Base-by-base conservation (phyloP, 2,113 vertebrate species). In the Montifringilla adamsi region DNA sequence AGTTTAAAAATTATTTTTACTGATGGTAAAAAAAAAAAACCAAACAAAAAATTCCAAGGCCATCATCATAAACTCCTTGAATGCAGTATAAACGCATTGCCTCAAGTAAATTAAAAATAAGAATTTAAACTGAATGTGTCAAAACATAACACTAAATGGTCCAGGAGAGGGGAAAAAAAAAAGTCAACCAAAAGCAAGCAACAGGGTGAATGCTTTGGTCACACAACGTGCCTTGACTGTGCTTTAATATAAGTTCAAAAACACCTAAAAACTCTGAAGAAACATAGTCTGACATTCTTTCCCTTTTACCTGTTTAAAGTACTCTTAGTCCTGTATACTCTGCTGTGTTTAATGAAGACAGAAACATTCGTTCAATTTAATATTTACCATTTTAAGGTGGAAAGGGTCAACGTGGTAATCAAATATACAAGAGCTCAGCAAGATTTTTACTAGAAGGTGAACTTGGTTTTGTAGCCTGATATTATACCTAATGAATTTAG, bases 21-120 rank as follows among this genome's bases (percentile, higher is more conserved):
- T 49, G 24, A 35, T 20, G 28, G 15, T 11, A 37, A 75, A 74
- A n/a, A 49, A 62, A 58, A 22, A 7, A 37, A 37, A 37, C 35
- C 4, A 1, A 4, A 12, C 22, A 1, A n/a, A 46, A 39, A 22
- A 6, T 2, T 3, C 11, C 21, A 63, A 80, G 30, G 21, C 7
- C 16, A 35, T 11, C 7, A 47, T 20, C 33, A 89, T 49, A 55
- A 81, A 77, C 18, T 74, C 84, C 70, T 39, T 21, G 50, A 89
- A 70, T 0, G 16, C 4, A 37, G 26, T 20, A 39, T 31, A 47
- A 69, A 85, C 2, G 13, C 1, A 9, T 47, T 84, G 55, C 17
- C 13, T 81, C 26, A 55, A 84, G 15, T 43, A 89, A 91, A 63
- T 74, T 13, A 74, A 84, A 89, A 94, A 23, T 31, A 72, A 10